These are phyloP conservation scores for Pangasius djambal DNA, from an alignment of 2,797 vertebrate species.

Conservation along the genomic window DNA sequence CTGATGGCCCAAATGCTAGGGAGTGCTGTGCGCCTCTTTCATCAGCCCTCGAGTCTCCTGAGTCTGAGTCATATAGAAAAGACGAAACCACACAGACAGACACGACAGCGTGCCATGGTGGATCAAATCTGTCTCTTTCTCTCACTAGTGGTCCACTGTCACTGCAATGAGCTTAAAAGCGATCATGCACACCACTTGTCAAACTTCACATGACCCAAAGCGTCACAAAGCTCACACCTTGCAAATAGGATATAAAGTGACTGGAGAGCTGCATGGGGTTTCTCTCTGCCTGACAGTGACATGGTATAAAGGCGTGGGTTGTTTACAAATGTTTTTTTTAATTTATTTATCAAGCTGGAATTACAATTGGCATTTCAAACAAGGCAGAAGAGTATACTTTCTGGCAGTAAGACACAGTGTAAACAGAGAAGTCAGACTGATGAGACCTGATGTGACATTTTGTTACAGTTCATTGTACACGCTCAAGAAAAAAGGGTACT, in stretches of 20 bases:
- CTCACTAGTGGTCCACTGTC: conserved; percentile 42
- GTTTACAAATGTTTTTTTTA: background rate
- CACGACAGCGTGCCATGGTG: conserved; percentile 59
- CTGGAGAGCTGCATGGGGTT: background rate
- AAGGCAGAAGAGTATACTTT: background rate
- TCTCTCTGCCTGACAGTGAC: background rate
- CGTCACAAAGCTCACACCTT: conserved; percentile 53
- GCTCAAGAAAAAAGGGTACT: background rate
- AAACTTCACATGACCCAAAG: conserved; percentile 57
- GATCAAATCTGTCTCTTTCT: conserved; percentile 58
- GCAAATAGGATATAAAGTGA: conserved; percentile 24
- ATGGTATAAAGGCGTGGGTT: background rate
- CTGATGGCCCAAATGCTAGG: conserved; percentile 27
- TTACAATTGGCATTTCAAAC: background rate
- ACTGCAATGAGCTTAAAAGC: conserved; percentile 19
- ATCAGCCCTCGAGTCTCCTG: conserved; percentile 21
- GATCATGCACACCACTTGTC: conserved; percentile 59
- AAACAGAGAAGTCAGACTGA: background rate
- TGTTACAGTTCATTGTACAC: background rate
- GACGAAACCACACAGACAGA: conserved; percentile 53
- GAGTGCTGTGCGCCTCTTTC: conserved; percentile 52
- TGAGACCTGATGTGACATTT: background rate
- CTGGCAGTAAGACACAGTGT: background rate
- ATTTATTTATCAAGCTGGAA: background rate
- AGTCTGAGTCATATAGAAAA: conserved; percentile 28